These are phyloP conservation scores for Aphelocoma californica DNA, from an alignment of 2,797 vertebrate species.

Conservation along the genomic window DNA sequence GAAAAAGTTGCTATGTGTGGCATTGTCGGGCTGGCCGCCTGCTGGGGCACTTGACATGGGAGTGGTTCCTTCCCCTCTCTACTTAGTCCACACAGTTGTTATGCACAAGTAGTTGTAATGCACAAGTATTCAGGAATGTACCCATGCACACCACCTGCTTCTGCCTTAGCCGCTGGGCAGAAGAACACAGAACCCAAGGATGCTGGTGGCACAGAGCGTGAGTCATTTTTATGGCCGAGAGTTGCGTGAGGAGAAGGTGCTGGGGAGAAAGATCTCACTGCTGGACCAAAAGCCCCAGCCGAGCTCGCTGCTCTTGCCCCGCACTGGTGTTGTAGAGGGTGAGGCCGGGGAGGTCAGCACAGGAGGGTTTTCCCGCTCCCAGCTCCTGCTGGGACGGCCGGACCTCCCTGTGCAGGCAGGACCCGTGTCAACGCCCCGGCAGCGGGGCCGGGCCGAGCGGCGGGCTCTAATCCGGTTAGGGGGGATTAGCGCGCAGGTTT, in stretches of 20 bases:
- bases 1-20: background rate
- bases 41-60: background rate
- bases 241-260: background rate
- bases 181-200: background rate
- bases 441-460: background rate
- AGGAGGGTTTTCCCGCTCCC: background rate
- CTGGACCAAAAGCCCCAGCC: constrained; percentile 79
- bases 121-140: background rate
- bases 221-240: fast-evolving
- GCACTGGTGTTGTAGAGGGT: constrained; percentile 57
- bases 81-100: background rate
- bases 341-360: background rate
- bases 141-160: background rate
- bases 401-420: background rate
- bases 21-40: background rate
- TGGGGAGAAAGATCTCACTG: background rate
- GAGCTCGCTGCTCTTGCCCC: constrained; percentile 79
- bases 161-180: background rate
- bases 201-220: background rate
- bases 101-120: background rate
- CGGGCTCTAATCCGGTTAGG: constrained; percentile 7
- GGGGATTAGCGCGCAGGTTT: constrained; percentile 26
- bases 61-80: background rate
- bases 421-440: background rate
- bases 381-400: background rate